These are phyloP conservation scores for Eufriesea mexicana DNA, from an alignment of 1,140 invertebrate species.

Conservation along the genomic window DNA sequence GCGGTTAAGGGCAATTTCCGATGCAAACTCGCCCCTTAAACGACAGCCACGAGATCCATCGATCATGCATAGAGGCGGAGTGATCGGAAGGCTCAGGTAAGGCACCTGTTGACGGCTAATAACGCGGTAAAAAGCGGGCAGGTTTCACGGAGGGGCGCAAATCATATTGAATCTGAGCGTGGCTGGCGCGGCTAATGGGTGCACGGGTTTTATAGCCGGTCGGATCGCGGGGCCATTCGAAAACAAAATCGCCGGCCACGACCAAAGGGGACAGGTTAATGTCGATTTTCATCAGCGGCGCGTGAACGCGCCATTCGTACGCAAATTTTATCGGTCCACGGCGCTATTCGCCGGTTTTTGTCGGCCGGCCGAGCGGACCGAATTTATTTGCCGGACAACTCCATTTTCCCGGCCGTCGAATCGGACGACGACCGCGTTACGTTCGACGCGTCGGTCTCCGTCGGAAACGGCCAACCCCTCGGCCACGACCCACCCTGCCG, in stretches of 20 bases:
- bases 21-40: neutral
- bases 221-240: neutral
- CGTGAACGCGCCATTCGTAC: slow-evolving; percentile 33
- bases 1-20: neutral
- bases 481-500: neutral
- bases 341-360: slow-evolving; percentile 16
- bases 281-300: slow-evolving; percentile 33
- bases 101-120: slow-evolving; percentile 30
- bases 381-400: slow-evolving; percentile 45
- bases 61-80: neutral
- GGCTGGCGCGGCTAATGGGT: no score
- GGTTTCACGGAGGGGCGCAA: neutral
- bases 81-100: neutral
- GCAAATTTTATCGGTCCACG: slow-evolving; percentile 36
- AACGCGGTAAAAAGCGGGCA: neutral
- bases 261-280: slow-evolving; percentile 14
- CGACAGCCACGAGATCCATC: slow-evolving; percentile 3
- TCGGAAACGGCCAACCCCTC: neutral
- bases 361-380: neutral
- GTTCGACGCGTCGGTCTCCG: neutral
- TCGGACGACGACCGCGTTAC: neutral
- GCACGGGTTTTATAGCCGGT: neutral
- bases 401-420: slow-evolving; percentile 5
- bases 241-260: slow-evolving; percentile 13
- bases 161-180: neutral